Percentiles rank a stretch among this genome's conserved stretches.
These are phyloP conservation scores for Diaprepes abbreviatus DNA, from an alignment of 2,888 invertebrate genomes.

Conservation along the genomic window DNA sequence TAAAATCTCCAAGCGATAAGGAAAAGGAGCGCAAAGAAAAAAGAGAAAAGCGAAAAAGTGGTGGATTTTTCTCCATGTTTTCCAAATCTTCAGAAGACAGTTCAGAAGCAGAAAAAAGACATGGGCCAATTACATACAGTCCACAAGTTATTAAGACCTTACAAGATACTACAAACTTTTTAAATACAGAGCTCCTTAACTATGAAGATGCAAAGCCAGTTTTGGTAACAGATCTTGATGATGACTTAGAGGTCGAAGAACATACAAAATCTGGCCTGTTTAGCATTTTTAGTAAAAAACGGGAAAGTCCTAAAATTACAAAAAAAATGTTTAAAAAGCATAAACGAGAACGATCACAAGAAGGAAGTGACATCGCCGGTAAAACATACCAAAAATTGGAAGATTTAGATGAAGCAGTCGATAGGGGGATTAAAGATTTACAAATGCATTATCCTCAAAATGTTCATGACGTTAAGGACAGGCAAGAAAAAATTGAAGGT, in stretches of 20 bases:
- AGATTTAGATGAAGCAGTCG: slow-evolving; percentile 45
- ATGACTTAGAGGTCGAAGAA: slow-evolving; percentile 51
- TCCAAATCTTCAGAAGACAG: slow-evolving; percentile 43
- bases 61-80: slow-evolving; percentile 46
- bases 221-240: slow-evolving; percentile 54
- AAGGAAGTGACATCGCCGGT: slow-evolving; percentile 50
- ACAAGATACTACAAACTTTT: slow-evolving; percentile 55
- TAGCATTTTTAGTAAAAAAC: slow-evolving; percentile 56
- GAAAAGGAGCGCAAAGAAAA: slow-evolving; percentile 38
- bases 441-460: slow-evolving; percentile 13
- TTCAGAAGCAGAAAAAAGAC: slow-evolving; percentile 24
- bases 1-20: slow-evolving; percentile 19
- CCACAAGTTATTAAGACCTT: slow-evolving; percentile 49
- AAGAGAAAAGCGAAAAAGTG: slow-evolving; percentile 37
- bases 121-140: slow-evolving; percentile 23
- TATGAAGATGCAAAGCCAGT: slow-evolving; percentile 59
- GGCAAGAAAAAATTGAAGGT: slow-evolving; percentile 4
- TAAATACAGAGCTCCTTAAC: slow-evolving; percentile 56
- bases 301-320: slow-evolving; percentile 52
- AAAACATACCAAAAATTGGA: slow-evolving; percentile 54
- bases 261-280: slow-evolving; percentile 55
- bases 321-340: slow-evolving; percentile 55
- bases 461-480: not conserved
- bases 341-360: slow-evolving; percentile 51
- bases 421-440: slow-evolving; percentile 33